These are phyloP conservation scores for Mus minutoides DNA, from an alignment of 2,797 vertebrate species.

Conservation along the genomic window DNA sequence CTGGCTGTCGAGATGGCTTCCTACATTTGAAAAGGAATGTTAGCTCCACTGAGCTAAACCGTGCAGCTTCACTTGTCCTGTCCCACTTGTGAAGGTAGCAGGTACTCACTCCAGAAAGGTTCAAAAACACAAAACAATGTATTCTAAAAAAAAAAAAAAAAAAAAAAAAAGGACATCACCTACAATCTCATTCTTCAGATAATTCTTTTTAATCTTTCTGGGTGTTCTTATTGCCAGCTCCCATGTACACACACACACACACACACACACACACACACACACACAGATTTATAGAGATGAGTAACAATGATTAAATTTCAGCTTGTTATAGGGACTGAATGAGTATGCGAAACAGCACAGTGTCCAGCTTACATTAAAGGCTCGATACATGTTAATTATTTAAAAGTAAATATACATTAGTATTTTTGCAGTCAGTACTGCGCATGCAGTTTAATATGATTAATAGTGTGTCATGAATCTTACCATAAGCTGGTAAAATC, in stretches of 20 bases:
- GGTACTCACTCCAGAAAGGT: slow-evolving; percentile 14
- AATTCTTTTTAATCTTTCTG: slow-evolving; percentile 24
- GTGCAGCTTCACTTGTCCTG: neutral
- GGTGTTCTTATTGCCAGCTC: neutral
- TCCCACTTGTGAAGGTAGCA: slow-evolving; percentile 6
- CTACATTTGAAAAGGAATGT: neutral
- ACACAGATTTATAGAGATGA: neutral
- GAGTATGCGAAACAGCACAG: neutral
- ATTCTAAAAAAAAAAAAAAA: neutral
- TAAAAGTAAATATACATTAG: slow-evolving; percentile 2
- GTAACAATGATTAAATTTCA: neutral
- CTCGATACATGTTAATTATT: neutral
- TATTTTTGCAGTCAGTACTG: neutral
- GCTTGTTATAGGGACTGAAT: neutral
- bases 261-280: neutral
- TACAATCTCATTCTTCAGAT: neutral
- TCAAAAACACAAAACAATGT: slow-evolving; percentile 52
- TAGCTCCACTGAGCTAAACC: neutral
- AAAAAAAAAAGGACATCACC: neutral
- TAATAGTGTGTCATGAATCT: neutral
- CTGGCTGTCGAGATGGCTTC: neutral
- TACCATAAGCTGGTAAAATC: slow-evolving; percentile 4
- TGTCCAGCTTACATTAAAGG: neutral
- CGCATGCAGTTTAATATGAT: neutral
- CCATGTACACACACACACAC: neutral